Percentiles rank a stretch among this genome's conserved stretches.
Evolutionary conservation across 1,140 invertebrate genomes (phyloP).

Genomic region (Drosophila elegans): DNA sequence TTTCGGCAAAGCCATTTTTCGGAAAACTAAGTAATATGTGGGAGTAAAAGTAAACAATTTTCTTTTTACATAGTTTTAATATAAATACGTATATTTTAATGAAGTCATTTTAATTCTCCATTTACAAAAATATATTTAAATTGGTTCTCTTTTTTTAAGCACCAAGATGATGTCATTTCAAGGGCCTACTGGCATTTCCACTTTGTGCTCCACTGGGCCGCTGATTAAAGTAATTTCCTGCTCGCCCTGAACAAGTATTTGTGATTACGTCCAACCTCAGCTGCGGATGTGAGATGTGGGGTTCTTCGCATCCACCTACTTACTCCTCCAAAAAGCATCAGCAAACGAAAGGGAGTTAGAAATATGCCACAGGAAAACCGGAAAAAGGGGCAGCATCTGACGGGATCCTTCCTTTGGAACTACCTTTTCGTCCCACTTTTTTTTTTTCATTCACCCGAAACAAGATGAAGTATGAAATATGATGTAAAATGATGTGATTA

Average conservation of each 20-base stretch:
- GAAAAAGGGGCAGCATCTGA: conserved; percentile 13
- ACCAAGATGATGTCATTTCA: conserved; percentile 2
- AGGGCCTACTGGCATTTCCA: too few species aligned
- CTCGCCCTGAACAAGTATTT: conserved; percentile 27
- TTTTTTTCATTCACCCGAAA: conserved; percentile 40
- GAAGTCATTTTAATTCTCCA: too few species aligned
- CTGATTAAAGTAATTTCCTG: conserved; percentile 72
- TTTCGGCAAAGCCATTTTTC: too few species aligned
- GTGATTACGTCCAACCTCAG: conserved; percentile 20
- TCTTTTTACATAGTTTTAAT: too few species aligned
- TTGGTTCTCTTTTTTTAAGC: not conserved
- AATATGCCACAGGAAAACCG: conserved; percentile 29
- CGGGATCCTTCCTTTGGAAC: conserved; percentile 9
- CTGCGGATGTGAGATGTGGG: not conserved
- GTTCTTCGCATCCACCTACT: not conserved
- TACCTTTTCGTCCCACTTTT: conserved; percentile 12
- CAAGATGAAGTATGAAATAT: conserved; percentile 80
- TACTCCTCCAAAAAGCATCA: conserved; percentile 11
- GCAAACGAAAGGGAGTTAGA: conserved; percentile 53
- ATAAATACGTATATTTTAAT: too few species aligned
- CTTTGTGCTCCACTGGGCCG: conserved; percentile 10
- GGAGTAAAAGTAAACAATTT: too few species aligned
- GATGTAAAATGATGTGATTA: conserved; percentile 82
- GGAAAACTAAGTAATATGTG: too few species aligned
- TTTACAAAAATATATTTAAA: not conserved